These are phyloP conservation scores for Podarcis lilfordi DNA, from an alignment of 2,797 vertebrate genomes.

Conservation along the genomic window DNA sequence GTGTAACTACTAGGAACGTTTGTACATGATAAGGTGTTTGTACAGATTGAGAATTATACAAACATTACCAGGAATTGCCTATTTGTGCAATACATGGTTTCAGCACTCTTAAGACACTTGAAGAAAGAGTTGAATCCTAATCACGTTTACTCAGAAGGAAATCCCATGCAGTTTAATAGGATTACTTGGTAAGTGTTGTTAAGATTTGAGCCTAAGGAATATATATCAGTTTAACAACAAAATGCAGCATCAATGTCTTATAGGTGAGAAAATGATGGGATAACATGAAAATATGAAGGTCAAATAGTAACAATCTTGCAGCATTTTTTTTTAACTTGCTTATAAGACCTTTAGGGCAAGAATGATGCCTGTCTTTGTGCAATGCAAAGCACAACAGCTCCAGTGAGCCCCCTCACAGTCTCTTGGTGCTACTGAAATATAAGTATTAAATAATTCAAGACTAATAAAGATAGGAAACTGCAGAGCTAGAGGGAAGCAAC, in stretches of 20 bases:
- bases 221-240: neutral
- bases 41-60: neutral
- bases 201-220: neutral
- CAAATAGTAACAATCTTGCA: conserved; percentile 18
- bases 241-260: neutral
- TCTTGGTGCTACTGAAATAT: neutral
- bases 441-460: conserved; percentile 15
- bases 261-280: conserved; percentile 22
- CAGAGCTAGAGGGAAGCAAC: neutral
- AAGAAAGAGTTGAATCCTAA: neutral
- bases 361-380: neutral
- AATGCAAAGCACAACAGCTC: neutral
- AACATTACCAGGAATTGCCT: neutral
- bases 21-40: neutral
- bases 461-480: conserved; percentile 30
- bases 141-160: neutral
- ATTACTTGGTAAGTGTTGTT: neutral
- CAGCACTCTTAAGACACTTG: too few species aligned
- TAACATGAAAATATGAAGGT: neutral
- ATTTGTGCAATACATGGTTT: neutral
- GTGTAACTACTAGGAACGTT: neutral
- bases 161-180: neutral
- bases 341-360: conserved; percentile 21
- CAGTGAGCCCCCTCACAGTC: neutral
- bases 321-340: neutral